Percentiles rank a stretch among this genome's conserved stretches.
These are phyloP conservation scores for Monarcha castaneiventris DNA, from an alignment of 2,113 vertebrate genomes.

Conservation along the genomic window DNA sequence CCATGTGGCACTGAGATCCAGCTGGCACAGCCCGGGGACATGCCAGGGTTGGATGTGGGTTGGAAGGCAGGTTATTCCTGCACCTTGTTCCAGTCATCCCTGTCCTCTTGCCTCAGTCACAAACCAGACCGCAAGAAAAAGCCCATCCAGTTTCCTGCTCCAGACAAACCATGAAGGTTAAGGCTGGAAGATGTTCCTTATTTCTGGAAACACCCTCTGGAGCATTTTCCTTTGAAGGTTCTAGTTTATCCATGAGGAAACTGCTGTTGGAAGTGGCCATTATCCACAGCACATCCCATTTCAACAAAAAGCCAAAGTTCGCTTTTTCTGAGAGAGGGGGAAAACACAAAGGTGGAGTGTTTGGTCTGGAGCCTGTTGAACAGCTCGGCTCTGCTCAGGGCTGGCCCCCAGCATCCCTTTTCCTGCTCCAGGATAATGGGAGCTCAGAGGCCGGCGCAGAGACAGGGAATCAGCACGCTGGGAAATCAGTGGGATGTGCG, in stretches of 20 bases:
- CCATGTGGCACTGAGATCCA: background rate
- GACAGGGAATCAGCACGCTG: background rate
- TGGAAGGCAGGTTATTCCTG: background rate
- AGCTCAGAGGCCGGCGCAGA: background rate
- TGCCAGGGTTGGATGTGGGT: no score
- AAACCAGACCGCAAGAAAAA: background rate
- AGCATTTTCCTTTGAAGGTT: background rate
- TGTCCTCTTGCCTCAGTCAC: background rate
- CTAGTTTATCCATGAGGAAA: background rate
- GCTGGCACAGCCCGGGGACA: background rate
- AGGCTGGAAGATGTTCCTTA: background rate
- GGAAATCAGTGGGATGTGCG: conserved; percentile 35
- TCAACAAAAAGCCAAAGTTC: background rate
- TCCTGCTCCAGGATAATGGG: conserved; percentile 16
- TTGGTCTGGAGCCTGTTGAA: background rate
- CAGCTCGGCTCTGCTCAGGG: background rate
- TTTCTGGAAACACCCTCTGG: background rate
- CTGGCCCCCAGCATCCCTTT: conserved; percentile 6
- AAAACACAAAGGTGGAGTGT: background rate
- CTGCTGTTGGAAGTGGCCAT: background rate
- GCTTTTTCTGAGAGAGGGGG: background rate
- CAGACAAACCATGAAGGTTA: background rate
- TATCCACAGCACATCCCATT: background rate
- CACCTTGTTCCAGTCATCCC: background rate
- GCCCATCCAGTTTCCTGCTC: background rate